A percentile compares a stretch with the other conserved stretches of the same genome.
Evolutionary conservation across 1,140 invertebrate species (phyloP).

Genomic region (Cryptotermes secundus): DNA sequence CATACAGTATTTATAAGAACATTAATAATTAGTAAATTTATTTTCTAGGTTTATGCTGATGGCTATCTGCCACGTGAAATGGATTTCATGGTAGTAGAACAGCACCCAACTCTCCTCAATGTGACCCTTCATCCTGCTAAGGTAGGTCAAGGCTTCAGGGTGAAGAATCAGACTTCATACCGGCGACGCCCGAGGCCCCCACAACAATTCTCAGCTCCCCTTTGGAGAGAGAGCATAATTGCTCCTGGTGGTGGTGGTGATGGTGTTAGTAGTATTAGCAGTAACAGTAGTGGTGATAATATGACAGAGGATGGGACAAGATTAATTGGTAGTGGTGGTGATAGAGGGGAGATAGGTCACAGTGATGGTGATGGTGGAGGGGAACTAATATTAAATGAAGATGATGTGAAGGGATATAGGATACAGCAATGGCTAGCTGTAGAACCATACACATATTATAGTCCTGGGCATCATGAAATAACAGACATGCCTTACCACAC

Average conservation of each 20-base stretch:
- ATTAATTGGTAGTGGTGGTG: constrained; percentile 24
- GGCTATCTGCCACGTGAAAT: constrained; percentile 78
- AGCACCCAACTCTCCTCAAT: constrained; percentile 80
- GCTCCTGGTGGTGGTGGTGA: constrained; percentile 21
- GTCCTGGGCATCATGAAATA: constrained; percentile 15
- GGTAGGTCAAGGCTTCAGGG: constrained; percentile 54
- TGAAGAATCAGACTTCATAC: background rate
- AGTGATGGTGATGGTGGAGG: constrained; percentile 21
- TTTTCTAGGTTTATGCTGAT: constrained; percentile 73
- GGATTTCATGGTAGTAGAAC: constrained; percentile 83
- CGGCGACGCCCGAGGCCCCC: background rate
- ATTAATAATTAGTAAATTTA: constrained; percentile 34
- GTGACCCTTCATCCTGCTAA: constrained; percentile 78
- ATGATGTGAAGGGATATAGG: background rate
- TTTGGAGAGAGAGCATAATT: background rate
- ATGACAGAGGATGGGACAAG: constrained; percentile 13
- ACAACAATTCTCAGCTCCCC: background rate
- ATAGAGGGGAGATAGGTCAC: constrained; percentile 28
- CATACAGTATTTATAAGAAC: background rate
- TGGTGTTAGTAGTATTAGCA: constrained; percentile 11
- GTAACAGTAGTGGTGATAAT: background rate
- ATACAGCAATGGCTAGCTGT: background rate
- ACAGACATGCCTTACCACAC: constrained; percentile 8
- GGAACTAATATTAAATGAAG: background rate
- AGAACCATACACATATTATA: constrained; percentile 30